Conservation (phyloP, 2,113 vertebrate species). For the Petaurus breviceps region DNA sequence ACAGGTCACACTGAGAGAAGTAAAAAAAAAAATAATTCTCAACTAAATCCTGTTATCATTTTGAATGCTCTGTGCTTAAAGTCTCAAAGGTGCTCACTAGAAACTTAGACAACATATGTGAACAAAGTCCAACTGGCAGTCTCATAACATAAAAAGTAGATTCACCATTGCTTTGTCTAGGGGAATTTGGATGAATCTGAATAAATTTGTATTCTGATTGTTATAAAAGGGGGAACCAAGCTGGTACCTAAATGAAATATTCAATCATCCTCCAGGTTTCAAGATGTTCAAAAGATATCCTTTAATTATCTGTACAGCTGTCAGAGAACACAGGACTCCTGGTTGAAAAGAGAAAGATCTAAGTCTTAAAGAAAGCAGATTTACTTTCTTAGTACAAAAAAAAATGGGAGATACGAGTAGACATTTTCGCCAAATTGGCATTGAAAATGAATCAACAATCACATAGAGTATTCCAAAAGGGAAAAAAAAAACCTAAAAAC, state of each 20-base stretch:
- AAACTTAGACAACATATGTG: neutral
- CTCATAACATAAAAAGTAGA: neutral
- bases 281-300: neutral
- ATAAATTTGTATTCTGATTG: neutral
- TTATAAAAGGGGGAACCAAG: neutral
- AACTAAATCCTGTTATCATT: neutral
- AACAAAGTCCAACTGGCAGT: neutral
- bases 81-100: neutral
- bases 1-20: neutral
- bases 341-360: neutral
- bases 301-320: neutral
- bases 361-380: neutral
- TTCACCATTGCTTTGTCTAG: neutral
- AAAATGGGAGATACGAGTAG: neutral
- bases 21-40: neutral
- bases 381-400: neutral
- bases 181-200: neutral
- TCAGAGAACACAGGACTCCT: neutral
- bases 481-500: neutral
- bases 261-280: neutral
- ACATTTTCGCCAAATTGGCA: neutral
- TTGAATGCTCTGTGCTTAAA: neutral
- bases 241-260: neutral
- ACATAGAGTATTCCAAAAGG: neutral
- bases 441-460: neutral